phyloP scores from a whole-genome alignment of 2,797 vertebrate genomes.

The Pangasius djambal region DNA sequence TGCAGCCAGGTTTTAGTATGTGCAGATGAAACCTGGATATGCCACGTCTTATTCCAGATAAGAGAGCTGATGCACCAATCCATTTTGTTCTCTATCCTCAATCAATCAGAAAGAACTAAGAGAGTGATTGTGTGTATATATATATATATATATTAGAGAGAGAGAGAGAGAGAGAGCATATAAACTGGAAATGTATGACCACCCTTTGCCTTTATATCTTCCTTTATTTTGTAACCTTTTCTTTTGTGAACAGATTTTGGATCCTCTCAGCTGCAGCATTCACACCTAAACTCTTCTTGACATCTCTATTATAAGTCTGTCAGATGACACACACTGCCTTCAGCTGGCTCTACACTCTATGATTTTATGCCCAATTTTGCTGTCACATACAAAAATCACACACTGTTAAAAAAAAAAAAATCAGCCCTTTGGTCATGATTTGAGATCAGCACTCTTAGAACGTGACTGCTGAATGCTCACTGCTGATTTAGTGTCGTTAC shows the following conservation, averaged over 20 bases:
- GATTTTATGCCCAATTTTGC: neutral
- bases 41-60: slow-evolving; percentile 25
- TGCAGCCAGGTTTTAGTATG: neutral
- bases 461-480: neutral
- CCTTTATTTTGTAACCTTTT: neutral
- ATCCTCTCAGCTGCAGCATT: neutral
- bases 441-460: neutral
- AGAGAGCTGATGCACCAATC: slow-evolving; percentile 45
- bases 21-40: slow-evolving; percentile 34
- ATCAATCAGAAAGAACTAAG: slow-evolving; percentile 15
- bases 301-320: neutral
- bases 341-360: neutral
- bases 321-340: neutral
- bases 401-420: neutral
- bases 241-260: neutral
- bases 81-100: slow-evolving; percentile 50
- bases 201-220: neutral
- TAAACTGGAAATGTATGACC: too few species aligned
- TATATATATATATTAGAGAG: too few species aligned
- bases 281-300: neutral
- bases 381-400: neutral
- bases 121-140: neutral
- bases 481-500: neutral
- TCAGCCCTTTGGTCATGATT: neutral
- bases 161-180: too few species aligned